phyloP scores from a whole-genome alignment of 2,113 vertebrate species.

The Phalacrocorax brasilianus region DNA sequence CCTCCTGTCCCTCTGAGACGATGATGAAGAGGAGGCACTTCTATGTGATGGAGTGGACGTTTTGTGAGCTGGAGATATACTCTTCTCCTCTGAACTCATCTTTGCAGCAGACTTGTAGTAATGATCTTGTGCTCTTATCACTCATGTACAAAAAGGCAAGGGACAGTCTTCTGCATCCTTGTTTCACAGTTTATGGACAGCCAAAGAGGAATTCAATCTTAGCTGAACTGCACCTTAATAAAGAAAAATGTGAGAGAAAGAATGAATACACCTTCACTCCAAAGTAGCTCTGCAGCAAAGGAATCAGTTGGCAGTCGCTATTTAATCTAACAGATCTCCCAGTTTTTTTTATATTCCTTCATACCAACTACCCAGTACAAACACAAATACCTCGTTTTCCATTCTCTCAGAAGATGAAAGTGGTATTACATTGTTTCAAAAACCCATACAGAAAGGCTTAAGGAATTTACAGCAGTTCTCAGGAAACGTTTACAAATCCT shows the following conservation, averaged over 20 bases:
- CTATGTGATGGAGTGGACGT: constrained; percentile 90
- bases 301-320: not conserved
- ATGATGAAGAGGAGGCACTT: constrained; percentile 91
- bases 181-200: constrained; percentile 44
- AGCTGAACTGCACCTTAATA: constrained; percentile 39
- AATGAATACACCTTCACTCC: not conserved
- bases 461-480: not conserved
- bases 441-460: not conserved
- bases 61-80: constrained; percentile 84
- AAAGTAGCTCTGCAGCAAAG: not conserved
- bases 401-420: not conserved
- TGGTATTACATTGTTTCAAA: not conserved
- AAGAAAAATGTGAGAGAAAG: constrained; percentile 25
- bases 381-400: not conserved
- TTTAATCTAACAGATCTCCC: not conserved
- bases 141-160: constrained; percentile 37
- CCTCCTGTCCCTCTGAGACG: constrained; percentile 91
- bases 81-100: constrained; percentile 93
- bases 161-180: constrained; percentile 50
- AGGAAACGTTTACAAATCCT: not conserved
- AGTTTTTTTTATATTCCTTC: not conserved
- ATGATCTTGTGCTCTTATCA: constrained; percentile 56
- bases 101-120: constrained; percentile 75
- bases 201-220: not conserved
- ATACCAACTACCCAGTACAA: not conserved